Evolutionary conservation across 2,113 vertebrate genomes (phyloP), one percentile per base, ranked within the genome.

Genomic region (Sigmodon hispidus): DNA sequence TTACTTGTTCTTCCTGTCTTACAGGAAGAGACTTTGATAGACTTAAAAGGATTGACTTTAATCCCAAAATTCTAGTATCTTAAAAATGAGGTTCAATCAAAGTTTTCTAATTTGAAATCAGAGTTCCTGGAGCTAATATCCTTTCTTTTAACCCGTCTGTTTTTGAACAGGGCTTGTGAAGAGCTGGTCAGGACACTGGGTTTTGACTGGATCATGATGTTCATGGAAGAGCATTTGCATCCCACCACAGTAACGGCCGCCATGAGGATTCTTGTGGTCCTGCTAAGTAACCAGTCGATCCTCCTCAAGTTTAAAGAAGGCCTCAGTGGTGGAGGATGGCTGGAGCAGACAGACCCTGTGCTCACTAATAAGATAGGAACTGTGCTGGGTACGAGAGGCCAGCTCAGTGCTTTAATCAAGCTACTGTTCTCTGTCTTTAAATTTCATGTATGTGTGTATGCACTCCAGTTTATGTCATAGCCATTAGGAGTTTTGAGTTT

Each of bases 311-410:
- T 99, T 96, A 99, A 99, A 91, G 99, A 99, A 98, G 99, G 99
- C 4, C 98, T 99, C 95, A 99, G 98, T 22, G 99, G 99, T 0
- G 99, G 99, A 55, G 99, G 99, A 76, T 99, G 99, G 99, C 99
- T 99, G 0, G 99, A 99, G 96, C 99, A 99, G 98, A 99, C 99
- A 0, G 99, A 99, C 97, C 99, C 99, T 13, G 99, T 99, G 94
- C 98, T 99, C 93, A 99, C 99, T 90, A 99, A 99, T 87, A 99
- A 99, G 98, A 99, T 99, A 0, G 99, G 99, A 69, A 99, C 99
- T 3, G 99, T 99, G 70, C 98, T 99, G 98, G 99, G 99, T 99
- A 98, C 94, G 99, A 26, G 2, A 57, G 34, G 70, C 79, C n/a
- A 12, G 12, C n/a, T 13, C 21, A 1, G 65, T 72, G 21, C 34